Percentiles rank a stretch among this genome's conserved stretches.
Evolutionary conservation across 2,888 invertebrate genomes (phyloP).

Genomic region (Alsophila aescularia): DNA sequence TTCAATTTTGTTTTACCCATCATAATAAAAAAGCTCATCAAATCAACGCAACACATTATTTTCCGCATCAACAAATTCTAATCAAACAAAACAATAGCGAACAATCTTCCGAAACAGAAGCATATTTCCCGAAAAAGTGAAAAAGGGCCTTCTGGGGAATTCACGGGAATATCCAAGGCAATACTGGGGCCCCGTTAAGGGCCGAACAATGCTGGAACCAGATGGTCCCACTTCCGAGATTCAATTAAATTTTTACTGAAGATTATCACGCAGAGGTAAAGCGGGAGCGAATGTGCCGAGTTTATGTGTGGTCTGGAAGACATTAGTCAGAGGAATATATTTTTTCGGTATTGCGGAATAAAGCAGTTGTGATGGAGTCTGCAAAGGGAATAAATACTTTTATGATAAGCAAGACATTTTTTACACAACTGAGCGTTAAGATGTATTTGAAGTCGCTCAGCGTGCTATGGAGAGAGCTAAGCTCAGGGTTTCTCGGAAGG

Average conservation of each 20-base stretch:
- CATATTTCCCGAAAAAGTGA: conserved; percentile 50
- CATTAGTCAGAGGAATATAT: background rate
- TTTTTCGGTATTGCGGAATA: background rate
- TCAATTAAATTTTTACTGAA: conserved; percentile 84
- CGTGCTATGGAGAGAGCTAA: too few relatives aligned
- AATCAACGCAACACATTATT: conserved; percentile 25
- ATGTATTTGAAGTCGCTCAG: too few relatives aligned
- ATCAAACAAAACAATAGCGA: conserved; percentile 35
- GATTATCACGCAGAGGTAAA: conserved; percentile 81
- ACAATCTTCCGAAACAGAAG: conserved; percentile 39
- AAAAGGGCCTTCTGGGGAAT: conserved; percentile 55
- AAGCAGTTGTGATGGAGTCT: too few relatives aligned
- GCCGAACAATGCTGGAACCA: conserved; percentile 65
- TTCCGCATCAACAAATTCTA: conserved; percentile 34
- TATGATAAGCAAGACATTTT: too few relatives aligned
- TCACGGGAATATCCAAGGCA: conserved; percentile 52
- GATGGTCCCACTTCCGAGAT: conserved; percentile 72
- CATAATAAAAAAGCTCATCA: conserved; percentile 4
- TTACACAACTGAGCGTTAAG: too few relatives aligned
- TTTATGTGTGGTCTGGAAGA: conserved; percentile 37
- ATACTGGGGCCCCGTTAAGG: conserved; percentile 35
- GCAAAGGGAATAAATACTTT: too few relatives aligned
- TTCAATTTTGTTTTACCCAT: background rate
- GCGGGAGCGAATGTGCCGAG: conserved; percentile 23
- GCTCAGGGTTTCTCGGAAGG: too few relatives aligned